A percentile compares a stretch with the other conserved stretches of the same genome.
These are phyloP conservation scores for Drosophila fungiperda DNA, from an alignment of 2,888 invertebrate species.

Conservation along the genomic window DNA sequence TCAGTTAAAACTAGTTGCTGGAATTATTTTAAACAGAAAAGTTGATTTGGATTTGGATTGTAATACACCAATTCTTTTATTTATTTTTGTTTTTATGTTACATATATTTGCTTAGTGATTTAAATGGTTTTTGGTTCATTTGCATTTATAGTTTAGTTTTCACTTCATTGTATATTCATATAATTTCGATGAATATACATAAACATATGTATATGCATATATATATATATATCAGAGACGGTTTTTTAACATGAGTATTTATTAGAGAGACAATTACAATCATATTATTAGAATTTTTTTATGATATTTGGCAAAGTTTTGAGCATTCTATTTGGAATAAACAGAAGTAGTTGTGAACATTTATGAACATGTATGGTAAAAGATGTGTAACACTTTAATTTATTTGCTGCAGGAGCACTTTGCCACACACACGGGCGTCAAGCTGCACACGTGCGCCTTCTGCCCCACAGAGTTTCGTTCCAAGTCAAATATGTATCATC, in stretches of 20 bases:
- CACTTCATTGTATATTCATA: not conserved
- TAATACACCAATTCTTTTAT: not conserved
- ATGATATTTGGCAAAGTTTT: not conserved
- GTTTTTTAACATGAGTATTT: not conserved
- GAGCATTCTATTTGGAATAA: not conserved
- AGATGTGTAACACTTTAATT: not conserved
- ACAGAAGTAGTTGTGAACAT: not conserved
- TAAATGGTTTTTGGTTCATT: not conserved
- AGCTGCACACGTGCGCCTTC: constrained; percentile 81
- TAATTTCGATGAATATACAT: not conserved
- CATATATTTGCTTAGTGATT: not conserved
- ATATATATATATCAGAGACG: not conserved
- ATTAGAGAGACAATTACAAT: not conserved
- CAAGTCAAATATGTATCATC: constrained; percentile 83
- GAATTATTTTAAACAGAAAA: not conserved
- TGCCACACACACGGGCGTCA: constrained; percentile 81
- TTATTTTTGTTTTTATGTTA: not conserved
- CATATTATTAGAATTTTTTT: not conserved
- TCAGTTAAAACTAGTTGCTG: too few relatives aligned
- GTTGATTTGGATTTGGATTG: not conserved
- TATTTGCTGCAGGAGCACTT: constrained; percentile 72
- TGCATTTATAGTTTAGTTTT: not conserved
- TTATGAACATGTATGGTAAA: not conserved
- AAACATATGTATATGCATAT: not conserved
- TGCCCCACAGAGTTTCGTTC: constrained; percentile 82